Conservation (phyloP, 2,888 invertebrate species). For the Sericinus montela region DNA sequence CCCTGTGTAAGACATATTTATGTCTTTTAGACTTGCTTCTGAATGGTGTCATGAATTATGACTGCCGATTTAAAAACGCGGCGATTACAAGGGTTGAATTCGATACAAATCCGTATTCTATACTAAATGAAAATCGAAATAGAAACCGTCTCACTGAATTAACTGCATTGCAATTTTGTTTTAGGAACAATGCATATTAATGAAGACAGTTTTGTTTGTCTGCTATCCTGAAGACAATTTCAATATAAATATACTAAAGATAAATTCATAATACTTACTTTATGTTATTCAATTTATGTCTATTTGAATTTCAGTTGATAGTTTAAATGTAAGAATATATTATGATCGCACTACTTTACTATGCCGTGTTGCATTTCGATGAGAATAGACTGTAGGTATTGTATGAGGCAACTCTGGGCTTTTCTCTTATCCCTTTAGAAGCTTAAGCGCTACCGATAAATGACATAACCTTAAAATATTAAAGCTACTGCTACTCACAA, state of each 20-base stretch:
- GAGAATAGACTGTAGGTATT: too few relatives aligned
- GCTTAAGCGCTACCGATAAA: too few relatives aligned
- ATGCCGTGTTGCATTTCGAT: too few relatives aligned
- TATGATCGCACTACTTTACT: too few relatives aligned
- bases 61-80: conserved; percentile 6
- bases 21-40: conserved; percentile 14
- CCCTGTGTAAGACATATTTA: conserved; percentile 19
- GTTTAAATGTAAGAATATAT: too few relatives aligned
- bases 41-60: conserved; percentile 13
- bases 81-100: conserved; percentile 2
- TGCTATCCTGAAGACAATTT: background rate
- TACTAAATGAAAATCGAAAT: conserved; percentile 1
- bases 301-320: background rate
- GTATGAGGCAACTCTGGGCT: too few relatives aligned
- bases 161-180: conserved; percentile 11
- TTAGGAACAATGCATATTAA: conserved; percentile 15
- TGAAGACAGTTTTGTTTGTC: conserved; percentile 9
- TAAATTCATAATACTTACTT: background rate
- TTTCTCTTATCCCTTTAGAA: too few relatives aligned
- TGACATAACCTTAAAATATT: too few relatives aligned
- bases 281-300: background rate
- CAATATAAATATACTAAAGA: too few relatives aligned
- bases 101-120: background rate
- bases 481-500: too few relatives aligned
- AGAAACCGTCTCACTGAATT: conserved; percentile 4